phyloP scores from a whole-genome alignment of 64 coral and sea anemone species.

The Stichodactyla mertensii region DNA sequence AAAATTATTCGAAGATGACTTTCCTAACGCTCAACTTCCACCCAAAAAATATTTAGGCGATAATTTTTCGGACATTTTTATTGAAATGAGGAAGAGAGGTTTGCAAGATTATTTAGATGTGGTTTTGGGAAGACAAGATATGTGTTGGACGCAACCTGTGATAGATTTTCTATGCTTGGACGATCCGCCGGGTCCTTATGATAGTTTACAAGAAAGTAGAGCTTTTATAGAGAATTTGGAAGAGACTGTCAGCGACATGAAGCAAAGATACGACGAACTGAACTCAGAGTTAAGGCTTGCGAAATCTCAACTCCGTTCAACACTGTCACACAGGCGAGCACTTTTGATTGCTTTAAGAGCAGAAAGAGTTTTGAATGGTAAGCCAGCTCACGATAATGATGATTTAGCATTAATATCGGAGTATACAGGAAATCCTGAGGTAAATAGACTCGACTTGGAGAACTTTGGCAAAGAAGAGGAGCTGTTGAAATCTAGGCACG shows the following conservation, averaged over 20 bases:
- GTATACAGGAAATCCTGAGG: slow-evolving; percentile 63
- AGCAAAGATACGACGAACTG: slow-evolving; percentile 38
- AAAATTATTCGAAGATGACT: slow-evolving; percentile 42
- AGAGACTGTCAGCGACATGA: slow-evolving; percentile 62
- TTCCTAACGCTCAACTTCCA: slow-evolving; percentile 44
- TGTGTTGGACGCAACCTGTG: slow-evolving; percentile 33
- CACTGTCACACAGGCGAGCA: slow-evolving; percentile 72
- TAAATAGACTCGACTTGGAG: slow-evolving; percentile 52
- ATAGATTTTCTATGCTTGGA: slow-evolving; percentile 81
- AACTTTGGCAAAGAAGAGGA: slow-evolving; percentile 49
- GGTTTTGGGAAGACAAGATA: slow-evolving; percentile 33
- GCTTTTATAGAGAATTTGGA: slow-evolving; percentile 83
- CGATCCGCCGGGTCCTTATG: slow-evolving; percentile 80
- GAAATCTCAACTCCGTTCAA: slow-evolving; percentile 71
- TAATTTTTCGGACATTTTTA: slow-evolving; percentile 78
- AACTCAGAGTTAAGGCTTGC: slow-evolving; percentile 56
- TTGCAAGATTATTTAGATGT: slow-evolving; percentile 69
- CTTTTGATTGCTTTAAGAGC: slow-evolving; percentile 69
- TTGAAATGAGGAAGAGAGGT: slow-evolving; percentile 62
- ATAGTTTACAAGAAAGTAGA: slow-evolving; percentile 81
- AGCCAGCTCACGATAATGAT: slow-evolving; percentile 58
- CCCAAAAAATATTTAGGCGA: slow-evolving; percentile 90
- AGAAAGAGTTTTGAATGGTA: slow-evolving; percentile 77
- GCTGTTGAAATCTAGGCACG: slow-evolving; percentile 26
- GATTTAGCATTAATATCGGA: slow-evolving; percentile 60